phyloP scores from a whole-genome alignment of 1,140 invertebrate species.

The Lordiphosa collinella region DNA sequence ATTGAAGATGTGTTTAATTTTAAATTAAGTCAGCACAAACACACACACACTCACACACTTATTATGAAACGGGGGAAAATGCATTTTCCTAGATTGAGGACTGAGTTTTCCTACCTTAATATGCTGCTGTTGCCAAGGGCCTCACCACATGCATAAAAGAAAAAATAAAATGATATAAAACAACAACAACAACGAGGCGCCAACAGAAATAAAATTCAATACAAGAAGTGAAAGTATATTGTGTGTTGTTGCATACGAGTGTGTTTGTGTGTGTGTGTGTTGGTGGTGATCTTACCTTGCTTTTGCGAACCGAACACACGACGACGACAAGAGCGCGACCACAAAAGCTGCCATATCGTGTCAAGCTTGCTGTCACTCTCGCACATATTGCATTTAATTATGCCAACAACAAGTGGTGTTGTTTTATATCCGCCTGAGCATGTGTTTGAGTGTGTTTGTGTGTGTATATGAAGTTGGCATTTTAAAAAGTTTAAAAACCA shows the following conservation, averaged over 20 bases:
- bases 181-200: conserved; percentile 47
- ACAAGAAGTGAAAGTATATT: conserved; percentile 77
- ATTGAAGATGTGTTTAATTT: conserved; percentile 2
- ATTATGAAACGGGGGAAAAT: conserved; percentile 4
- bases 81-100: conserved; percentile 2
- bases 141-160: conserved; percentile 39
- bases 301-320: conserved; percentile 25
- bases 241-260: conserved; percentile 16
- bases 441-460: conserved; percentile 18
- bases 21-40: not conserved
- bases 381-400: conserved; percentile 69
- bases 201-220: conserved; percentile 67
- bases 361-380: conserved; percentile 60
- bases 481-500: conserved; percentile 48
- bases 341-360: conserved; percentile 16
- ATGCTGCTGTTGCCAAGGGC: conserved; percentile 54
- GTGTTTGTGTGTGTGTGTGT: conserved; percentile 16
- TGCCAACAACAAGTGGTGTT: conserved; percentile 68
- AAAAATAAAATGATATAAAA: conserved; percentile 46
- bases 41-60: conserved; percentile 3
- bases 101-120: conserved; percentile 29
- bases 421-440: conserved; percentile 43
- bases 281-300: conserved; percentile 62
- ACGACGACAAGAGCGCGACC: conserved; percentile 13
- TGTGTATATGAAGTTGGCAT: conserved; percentile 42